Conservation (phyloP, 64 coral and sea anemone species). For the Catalaphyllia jardinei region DNA sequence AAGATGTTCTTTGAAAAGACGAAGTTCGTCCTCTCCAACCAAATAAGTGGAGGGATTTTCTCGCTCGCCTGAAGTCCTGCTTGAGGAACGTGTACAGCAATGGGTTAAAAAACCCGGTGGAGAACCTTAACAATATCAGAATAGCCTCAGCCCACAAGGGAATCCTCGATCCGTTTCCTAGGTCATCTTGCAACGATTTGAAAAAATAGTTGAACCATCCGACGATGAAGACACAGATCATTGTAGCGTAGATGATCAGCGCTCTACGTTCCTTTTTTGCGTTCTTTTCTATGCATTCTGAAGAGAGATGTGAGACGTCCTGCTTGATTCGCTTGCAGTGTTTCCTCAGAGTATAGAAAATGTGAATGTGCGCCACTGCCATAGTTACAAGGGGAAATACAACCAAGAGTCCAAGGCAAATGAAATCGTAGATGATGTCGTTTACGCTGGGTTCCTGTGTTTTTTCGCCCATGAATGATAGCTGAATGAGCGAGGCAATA, state of each 20-base stretch:
- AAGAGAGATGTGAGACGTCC: constrained; percentile 38
- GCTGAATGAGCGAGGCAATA: constrained; percentile 49
- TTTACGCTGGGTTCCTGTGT: neutral
- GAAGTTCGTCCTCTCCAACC: neutral
- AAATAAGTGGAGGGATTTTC: neutral
- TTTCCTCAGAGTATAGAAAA: constrained; percentile 54
- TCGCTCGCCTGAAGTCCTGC: constrained; percentile 72
- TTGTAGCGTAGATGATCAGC: constrained; percentile 62
- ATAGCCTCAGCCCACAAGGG: constrained; percentile 55
- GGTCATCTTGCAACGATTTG: constrained; percentile 40
- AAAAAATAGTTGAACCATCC: constrained; percentile 89
- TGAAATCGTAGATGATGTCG: constrained; percentile 39
- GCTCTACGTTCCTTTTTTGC: constrained; percentile 67
- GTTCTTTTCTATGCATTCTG: constrained; percentile 29
- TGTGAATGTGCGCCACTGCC: constrained; percentile 60
- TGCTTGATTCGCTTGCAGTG: constrained; percentile 62
- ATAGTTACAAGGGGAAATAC: constrained; percentile 61
- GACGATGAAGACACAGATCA: constrained; percentile 70
- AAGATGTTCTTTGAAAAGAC: neutral
- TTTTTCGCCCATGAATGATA: constrained; percentile 27
- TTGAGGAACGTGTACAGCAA: constrained; percentile 82
- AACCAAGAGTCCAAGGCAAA: constrained; percentile 38
- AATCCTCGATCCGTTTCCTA: neutral
- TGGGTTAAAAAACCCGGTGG: constrained; percentile 70
- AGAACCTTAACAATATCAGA: constrained; percentile 58